These are phyloP conservation scores for Forbesichthys agassizii DNA, from an alignment of 2,113 vertebrate species.

Conservation along the genomic window DNA sequence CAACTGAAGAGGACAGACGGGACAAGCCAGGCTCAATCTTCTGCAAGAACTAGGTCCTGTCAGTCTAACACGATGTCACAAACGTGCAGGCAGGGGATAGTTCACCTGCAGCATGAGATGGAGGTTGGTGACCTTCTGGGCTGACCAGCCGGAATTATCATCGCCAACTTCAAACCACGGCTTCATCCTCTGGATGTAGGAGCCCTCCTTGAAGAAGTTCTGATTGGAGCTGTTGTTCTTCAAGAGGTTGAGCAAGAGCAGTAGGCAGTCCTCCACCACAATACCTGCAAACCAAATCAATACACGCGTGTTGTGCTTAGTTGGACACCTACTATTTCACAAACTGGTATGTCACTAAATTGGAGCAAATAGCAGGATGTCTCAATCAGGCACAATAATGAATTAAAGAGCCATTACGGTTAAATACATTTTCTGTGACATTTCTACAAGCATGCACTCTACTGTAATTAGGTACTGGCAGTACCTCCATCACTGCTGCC, in stretches of 20 bases:
- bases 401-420: too few species aligned
- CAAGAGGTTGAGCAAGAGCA: slow-evolving; percentile 89
- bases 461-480: background rate
- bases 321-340: too few species aligned
- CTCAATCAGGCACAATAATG: too few species aligned
- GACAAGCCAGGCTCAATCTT: too few species aligned
- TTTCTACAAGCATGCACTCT: too few species aligned
- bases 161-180: slow-evolving; percentile 98
- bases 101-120: slow-evolving; percentile 97
- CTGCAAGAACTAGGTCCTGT: too few species aligned
- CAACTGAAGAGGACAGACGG: slow-evolving; percentile 71
- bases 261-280: slow-evolving; percentile 96
- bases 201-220: slow-evolving; percentile 99
- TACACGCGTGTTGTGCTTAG: too few species aligned
- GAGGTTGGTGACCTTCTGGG: slow-evolving; percentile 97
- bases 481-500: slow-evolving; percentile 96
- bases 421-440: too few species aligned
- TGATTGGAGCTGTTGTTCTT: slow-evolving; percentile 99
- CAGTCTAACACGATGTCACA: background rate
- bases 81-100: too few species aligned
- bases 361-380: too few species aligned
- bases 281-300: slow-evolving; percentile 78
- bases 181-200: slow-evolving; percentile 97
- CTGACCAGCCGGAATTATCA: slow-evolving; percentile 96
- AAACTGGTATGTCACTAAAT: too few species aligned